These are phyloP conservation scores for Apamea sordens DNA, from an alignment of 2,888 invertebrate genomes.

Conservation along the genomic window DNA sequence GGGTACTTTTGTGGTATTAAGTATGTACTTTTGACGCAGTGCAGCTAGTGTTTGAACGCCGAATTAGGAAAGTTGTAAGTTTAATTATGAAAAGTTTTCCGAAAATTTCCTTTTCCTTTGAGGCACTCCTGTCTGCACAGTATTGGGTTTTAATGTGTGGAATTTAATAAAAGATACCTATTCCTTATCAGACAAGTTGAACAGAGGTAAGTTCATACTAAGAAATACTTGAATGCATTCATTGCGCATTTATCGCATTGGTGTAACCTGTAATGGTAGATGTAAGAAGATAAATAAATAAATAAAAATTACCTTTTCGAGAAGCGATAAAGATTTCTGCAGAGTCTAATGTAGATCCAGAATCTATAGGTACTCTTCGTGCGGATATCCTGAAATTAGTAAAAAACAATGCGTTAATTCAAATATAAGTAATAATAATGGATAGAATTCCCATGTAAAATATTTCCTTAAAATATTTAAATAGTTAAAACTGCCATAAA, in stretches of 20 bases:
- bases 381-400: constrained; percentile 23
- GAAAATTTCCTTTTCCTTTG: not conserved
- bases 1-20: not conserved
- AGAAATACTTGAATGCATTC: not conserved
- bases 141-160: not conserved
- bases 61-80: not conserved
- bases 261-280: too few species aligned
- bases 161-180: not conserved
- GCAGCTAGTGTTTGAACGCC: not conserved
- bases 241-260: too few species aligned
- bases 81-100: too few species aligned
- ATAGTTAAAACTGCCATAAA: not conserved
- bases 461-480: too few species aligned
- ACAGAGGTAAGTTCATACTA: not conserved
- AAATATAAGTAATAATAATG: not conserved
- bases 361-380: not conserved
- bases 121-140: not conserved
- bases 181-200: not conserved
- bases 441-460: not conserved
- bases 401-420: not conserved
- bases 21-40: constrained; percentile 13
- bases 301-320: constrained; percentile 12
- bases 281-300: too few species aligned
- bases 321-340: not conserved
- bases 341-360: not conserved